Percentiles rank a stretch among this genome's conserved stretches.
Conservation (phyloP, 1,140 invertebrate genomes). For the Luehdorfia chinensis region DNA sequence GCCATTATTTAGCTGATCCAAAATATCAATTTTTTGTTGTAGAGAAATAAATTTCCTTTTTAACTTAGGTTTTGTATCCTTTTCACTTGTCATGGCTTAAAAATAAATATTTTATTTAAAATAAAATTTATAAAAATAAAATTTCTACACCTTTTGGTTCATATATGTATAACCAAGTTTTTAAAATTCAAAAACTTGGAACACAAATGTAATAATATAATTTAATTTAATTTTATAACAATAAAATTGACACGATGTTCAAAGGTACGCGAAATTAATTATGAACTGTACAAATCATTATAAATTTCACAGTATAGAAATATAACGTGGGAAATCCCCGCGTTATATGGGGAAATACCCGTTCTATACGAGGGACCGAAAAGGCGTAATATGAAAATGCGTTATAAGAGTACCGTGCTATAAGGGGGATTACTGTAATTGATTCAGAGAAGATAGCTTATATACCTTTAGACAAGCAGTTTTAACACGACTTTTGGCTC, state of each 20-base stretch:
- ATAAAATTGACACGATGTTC: neutral
- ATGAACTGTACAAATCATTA: neutral
- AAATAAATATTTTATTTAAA: neutral
- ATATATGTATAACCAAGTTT: neutral
- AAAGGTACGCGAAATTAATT: neutral
- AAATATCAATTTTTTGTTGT: conserved; percentile 5
- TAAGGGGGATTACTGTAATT: neutral
- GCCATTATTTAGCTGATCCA: conserved; percentile 14
- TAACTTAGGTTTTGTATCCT: neutral
- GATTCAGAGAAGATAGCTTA: too few relatives aligned
- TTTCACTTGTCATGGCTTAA: neutral
- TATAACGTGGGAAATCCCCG: neutral
- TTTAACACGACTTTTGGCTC: too few relatives aligned
- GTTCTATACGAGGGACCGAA: neutral
- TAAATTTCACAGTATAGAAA: neutral
- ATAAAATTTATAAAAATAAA: neutral
- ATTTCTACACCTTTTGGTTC: neutral
- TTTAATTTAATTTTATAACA: neutral
- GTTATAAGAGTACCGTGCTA: neutral
- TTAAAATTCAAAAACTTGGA: too few relatives aligned
- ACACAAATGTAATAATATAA: neutral
- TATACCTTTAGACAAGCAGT: too few relatives aligned
- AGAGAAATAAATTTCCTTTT: neutral
- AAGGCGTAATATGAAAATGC: neutral
- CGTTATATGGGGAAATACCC: neutral